Percentiles rank a stretch among this genome's conserved stretches.
These are phyloP conservation scores for Malthinus flaveolus DNA, from an alignment of 2,888 invertebrate genomes.

Conservation along the genomic window DNA sequence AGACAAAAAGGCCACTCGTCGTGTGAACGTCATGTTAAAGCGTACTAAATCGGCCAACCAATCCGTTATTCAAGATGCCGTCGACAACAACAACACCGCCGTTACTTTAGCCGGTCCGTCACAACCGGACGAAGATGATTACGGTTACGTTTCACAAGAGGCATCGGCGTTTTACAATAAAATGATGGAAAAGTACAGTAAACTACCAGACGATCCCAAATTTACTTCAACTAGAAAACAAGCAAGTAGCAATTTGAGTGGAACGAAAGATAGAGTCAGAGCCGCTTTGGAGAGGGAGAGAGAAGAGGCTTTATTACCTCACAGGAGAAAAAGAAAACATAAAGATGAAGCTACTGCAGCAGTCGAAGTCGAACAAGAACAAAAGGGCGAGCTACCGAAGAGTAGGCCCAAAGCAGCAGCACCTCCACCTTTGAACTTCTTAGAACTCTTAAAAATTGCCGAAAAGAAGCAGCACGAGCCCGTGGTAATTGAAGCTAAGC, in stretches of 20 bases:
- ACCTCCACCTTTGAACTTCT: conserved; percentile 80
- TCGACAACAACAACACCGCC: conserved; percentile 75
- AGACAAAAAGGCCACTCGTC: conserved; percentile 53
- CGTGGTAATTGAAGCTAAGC: conserved; percentile 62
- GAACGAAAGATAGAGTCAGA: conserved; percentile 74
- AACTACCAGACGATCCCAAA: conserved; percentile 72
- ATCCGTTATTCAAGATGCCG: conserved; percentile 80
- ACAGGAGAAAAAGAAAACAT: conserved; percentile 63
- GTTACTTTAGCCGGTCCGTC: conserved; percentile 73
- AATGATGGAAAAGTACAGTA: conserved; percentile 82
- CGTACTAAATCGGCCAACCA: conserved; percentile 89
- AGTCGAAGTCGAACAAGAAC: conserved; percentile 37
- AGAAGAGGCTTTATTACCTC: conserved; percentile 72
- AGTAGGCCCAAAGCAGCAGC: conserved; percentile 64
- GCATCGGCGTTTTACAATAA: conserved; percentile 81
- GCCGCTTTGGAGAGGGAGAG: conserved; percentile 73
- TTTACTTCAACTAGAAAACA: conserved; percentile 63
- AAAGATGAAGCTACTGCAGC: conserved; percentile 28
- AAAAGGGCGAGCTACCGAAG: conserved; percentile 40
- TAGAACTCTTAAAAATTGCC: conserved; percentile 77
- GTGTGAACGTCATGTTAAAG: conserved; percentile 64
- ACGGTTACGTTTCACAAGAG: conserved; percentile 85
- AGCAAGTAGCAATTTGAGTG: conserved; percentile 59
- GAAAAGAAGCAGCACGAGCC: conserved; percentile 84
- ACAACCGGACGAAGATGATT: conserved; percentile 89